These are phyloP conservation scores for Caenorhabditis afra DNA, from an alignment of 2,888 invertebrate genomes.

Conservation along the genomic window DNA sequence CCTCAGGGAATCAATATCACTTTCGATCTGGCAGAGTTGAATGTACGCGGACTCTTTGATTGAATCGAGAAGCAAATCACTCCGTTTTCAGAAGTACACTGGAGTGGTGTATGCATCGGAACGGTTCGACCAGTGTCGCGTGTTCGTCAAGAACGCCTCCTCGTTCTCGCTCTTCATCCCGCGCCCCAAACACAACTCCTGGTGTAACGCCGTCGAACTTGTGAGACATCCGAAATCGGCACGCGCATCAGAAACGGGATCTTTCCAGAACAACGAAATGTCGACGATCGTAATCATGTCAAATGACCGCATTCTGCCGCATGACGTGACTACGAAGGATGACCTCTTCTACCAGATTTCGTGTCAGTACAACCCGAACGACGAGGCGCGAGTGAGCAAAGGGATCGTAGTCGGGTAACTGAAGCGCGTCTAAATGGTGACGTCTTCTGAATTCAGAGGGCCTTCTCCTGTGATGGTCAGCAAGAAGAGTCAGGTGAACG, in stretches of 20 bases:
- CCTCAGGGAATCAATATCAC: conserved; percentile 70
- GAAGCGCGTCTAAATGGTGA: too few relatives aligned
- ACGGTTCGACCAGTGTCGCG: conserved; percentile 76
- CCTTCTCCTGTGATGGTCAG: conserved; percentile 72
- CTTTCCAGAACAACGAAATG: conserved; percentile 71
- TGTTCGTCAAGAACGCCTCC: conserved; percentile 65
- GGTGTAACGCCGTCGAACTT: conserved; percentile 77
- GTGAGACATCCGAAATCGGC: conserved; percentile 53
- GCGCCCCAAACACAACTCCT: conserved; percentile 73
- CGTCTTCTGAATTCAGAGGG: conserved; percentile 68
- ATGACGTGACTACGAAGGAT: conserved; percentile 79
- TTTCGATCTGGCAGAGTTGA: conserved; percentile 44
- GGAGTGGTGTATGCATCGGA: conserved; percentile 80
- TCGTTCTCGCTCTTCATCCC: conserved; percentile 77
- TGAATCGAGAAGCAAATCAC: background rate
- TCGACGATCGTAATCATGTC: conserved; percentile 77
- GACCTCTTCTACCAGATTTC: conserved; percentile 71
- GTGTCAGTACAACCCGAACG: conserved; percentile 58
- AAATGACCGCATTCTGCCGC: conserved; percentile 77
- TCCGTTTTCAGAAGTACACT: conserved; percentile 73
- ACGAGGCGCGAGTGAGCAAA: conserved; percentile 61
- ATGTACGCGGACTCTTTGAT: conserved; percentile 36
- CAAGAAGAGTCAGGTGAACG: conserved; percentile 47
- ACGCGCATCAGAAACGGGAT: background rate
- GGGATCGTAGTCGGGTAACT: conserved; percentile 77